Evolutionary conservation across 2,888 invertebrate species (phyloP), one percentile per base, ranked within the genome.

Genomic region (Matsumyia berberina): DNA sequence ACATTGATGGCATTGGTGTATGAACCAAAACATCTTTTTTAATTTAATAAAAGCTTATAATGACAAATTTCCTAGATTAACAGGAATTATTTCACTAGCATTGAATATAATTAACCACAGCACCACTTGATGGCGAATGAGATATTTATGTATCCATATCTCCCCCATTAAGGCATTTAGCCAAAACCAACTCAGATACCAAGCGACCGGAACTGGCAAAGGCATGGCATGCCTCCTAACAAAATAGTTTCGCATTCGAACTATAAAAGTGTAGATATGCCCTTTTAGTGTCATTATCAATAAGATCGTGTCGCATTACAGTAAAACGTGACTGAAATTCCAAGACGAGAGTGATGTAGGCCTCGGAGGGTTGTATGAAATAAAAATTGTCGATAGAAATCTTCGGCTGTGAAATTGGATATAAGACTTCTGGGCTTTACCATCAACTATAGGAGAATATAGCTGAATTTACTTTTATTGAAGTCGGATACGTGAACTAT

Each of bases 221-320:
- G 24, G 24, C 24, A 24, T 1, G 24, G 24, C 4, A 8, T 57
- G 33, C 42, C 42, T 15, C 29, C 58, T 53, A 60, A 72, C 66
- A 72, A 83, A 83, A 83, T 83, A 83, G 82, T 83, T 83, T 78
- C 33, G 74, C 79, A 67, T 39, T 79, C 55, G 69, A 74, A 79
- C 67, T 85, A 85, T 69, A 74, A 85, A 79, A 69, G 62, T 79
- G 79, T 58, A 24, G 24, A 24, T 24, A 64, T 73, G 83, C 24
- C 83, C 79, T 85, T 85, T 85, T 85, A 79, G 79, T 79, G 69
- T 85, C 83, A 79, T 85, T 85, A 85, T 85, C 83, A 85, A 85
- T 85, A 79, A 79, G 79, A 85, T 85, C 79, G 83, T 85, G 83
- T 79, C 83, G 83, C 83, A 85, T 85, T 85, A 85, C 83, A 64